Evolutionary conservation across 2,113 vertebrate species (phyloP).

Genomic region (Haplochromis burtoni): DNA sequence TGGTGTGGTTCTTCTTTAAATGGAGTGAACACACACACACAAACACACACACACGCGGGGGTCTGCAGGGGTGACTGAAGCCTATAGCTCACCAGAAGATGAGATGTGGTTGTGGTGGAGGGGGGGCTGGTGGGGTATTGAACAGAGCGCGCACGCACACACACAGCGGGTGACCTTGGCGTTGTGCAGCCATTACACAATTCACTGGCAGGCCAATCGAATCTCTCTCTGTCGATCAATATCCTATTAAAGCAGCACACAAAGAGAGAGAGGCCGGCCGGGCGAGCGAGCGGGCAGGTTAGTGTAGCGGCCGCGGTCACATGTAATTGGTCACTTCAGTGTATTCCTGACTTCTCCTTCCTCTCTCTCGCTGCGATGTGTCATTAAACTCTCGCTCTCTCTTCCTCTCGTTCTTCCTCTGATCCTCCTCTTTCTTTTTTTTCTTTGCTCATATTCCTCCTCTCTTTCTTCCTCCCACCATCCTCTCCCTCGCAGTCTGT

Average conservation of each 20-base stretch:
- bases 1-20: neutral
- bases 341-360: constrained; percentile 17
- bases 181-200: constrained; percentile 91
- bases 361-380: neutral
- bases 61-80: constrained; percentile 43
- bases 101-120: constrained; percentile 8
- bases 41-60: neutral
- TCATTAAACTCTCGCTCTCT: neutral
- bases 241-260: constrained; percentile 91
- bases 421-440: neutral
- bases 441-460: neutral
- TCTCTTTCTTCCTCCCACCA: neutral
- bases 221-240: constrained; percentile 96
- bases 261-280: constrained; percentile 7
- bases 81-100: constrained; percentile 43
- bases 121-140: neutral
- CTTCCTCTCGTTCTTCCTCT: neutral
- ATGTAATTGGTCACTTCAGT: constrained; percentile 47
- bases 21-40: neutral
- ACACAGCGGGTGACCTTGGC: constrained; percentile 81
- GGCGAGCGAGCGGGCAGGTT: neutral
- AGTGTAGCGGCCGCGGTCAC: constrained; percentile 22
- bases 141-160: constrained; percentile 16
- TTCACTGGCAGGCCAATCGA: constrained; percentile 92
- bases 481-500: neutral